Conservation (phyloP, 2,797 vertebrate species). For the Sebastes minor region DNA sequence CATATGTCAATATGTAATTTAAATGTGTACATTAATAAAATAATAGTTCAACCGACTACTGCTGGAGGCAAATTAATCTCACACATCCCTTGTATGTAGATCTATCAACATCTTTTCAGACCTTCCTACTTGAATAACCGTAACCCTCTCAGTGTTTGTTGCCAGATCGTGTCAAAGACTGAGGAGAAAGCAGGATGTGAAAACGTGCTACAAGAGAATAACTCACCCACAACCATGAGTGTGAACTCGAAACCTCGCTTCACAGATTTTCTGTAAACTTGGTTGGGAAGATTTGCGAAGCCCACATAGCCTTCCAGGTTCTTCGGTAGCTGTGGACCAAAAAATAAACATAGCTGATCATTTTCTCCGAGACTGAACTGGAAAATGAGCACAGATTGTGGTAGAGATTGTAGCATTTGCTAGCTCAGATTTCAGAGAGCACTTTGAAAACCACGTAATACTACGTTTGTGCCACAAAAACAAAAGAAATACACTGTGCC, state of each 20-base stretch:
- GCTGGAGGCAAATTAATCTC: no score
- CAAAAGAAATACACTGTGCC: neutral
- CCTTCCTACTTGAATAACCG: neutral
- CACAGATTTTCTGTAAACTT: constrained; percentile 92
- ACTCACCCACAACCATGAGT: constrained; percentile 97
- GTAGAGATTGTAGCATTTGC: neutral
- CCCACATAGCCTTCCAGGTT: constrained; percentile 98
- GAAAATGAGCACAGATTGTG: neutral
- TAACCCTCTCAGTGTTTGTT: neutral
- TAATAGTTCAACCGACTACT: no score
- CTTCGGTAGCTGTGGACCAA: constrained; percentile 90
- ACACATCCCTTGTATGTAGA: neutral
- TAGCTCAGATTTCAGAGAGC: neutral
- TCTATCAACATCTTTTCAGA: neutral
- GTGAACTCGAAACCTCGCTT: constrained; percentile 98
- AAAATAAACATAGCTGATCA: constrained; percentile 47
- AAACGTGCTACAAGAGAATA: neutral
- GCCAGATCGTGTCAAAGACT: neutral
- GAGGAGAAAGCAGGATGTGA: neutral
- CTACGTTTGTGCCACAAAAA: neutral
- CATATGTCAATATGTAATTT: no score
- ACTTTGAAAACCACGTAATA: neutral
- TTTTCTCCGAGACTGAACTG: neutral
- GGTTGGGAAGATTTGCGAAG: constrained; percentile 92
- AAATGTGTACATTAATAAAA: no score